Percentiles rank a stretch among this genome's conserved stretches.
These are phyloP conservation scores for Solenodon paradoxus DNA, from an alignment of 2,113 vertebrate species.

Conservation along the genomic window DNA sequence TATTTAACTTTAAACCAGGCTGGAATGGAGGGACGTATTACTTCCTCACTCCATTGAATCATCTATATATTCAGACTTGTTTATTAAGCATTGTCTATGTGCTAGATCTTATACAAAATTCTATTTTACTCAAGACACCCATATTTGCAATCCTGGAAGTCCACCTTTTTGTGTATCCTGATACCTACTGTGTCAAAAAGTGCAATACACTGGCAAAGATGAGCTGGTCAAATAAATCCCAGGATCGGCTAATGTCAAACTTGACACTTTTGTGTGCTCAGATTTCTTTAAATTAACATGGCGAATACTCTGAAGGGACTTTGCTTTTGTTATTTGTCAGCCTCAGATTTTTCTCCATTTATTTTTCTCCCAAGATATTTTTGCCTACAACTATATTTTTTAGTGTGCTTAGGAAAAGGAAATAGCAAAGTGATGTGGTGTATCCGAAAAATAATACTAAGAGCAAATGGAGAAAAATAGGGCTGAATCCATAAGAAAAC, in stretches of 20 bases:
- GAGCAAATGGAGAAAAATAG: slow-evolving; percentile 59
- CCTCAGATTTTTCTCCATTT: not conserved
- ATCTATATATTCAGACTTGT: not conserved
- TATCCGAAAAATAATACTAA: not conserved
- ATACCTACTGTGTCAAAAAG: not conserved
- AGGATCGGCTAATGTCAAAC: slow-evolving; percentile 24
- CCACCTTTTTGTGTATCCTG: too few relatives aligned
- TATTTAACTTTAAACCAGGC: not conserved
- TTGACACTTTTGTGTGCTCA: not conserved
- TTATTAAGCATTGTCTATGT: not conserved
- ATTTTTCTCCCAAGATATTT: not conserved
- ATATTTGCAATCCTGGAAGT: too few relatives aligned
- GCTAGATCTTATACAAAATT: not conserved
- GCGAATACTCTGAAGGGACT: slow-evolving; percentile 30
- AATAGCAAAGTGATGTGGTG: not conserved
- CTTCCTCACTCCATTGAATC: not conserved
- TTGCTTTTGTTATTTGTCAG: slow-evolving; percentile 14
- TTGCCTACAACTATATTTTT: slow-evolving; percentile 18
- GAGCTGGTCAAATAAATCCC: not conserved
- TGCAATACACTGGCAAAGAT: not conserved
- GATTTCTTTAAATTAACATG: slow-evolving; percentile 7
- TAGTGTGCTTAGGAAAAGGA: not conserved
- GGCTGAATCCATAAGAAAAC: not conserved
- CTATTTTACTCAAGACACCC: too few relatives aligned
- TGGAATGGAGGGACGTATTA: not conserved